These are phyloP conservation scores for Momotus momota DNA, from an alignment of 2,797 vertebrate species.

Conservation along the genomic window DNA sequence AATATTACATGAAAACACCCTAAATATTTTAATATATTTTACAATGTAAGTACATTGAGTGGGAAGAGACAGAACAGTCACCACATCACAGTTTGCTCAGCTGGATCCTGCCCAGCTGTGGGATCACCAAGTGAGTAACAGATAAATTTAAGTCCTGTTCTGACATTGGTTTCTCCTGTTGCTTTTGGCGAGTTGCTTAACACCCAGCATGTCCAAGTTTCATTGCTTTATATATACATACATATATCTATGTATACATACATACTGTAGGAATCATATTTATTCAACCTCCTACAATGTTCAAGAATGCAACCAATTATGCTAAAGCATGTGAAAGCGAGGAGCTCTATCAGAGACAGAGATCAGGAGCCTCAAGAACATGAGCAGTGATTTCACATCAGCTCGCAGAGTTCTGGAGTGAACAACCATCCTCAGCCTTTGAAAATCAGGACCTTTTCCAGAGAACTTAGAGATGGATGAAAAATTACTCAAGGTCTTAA, in stretches of 20 bases:
- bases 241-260: conserved; percentile 54
- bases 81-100: conserved; percentile 40
- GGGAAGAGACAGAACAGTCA: conserved; percentile 40
- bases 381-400: background rate
- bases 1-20: background rate
- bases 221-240: conserved; percentile 47
- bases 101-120: conserved; percentile 43
- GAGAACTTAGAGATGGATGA: background rate
- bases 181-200: conserved; percentile 45
- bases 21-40: conserved; percentile 39
- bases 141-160: conserved; percentile 54
- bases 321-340: conserved; percentile 27
- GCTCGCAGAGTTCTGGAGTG: background rate
- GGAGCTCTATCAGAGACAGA: conserved; percentile 32
- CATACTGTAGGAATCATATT: conserved; percentile 55
- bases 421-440: conserved; percentile 1
- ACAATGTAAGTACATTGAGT: background rate
- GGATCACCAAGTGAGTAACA: conserved; percentile 53
- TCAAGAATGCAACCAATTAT: conserved; percentile 57
- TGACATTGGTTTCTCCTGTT: conserved; percentile 53
- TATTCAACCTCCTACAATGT: conserved; percentile 67
- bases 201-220: conserved; percentile 48
- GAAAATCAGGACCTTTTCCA: background rate
- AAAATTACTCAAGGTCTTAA: background rate
- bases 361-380: conserved; percentile 10